Conservation (phyloP, 2,888 invertebrate species). For the Sinelater perroti region DNA sequence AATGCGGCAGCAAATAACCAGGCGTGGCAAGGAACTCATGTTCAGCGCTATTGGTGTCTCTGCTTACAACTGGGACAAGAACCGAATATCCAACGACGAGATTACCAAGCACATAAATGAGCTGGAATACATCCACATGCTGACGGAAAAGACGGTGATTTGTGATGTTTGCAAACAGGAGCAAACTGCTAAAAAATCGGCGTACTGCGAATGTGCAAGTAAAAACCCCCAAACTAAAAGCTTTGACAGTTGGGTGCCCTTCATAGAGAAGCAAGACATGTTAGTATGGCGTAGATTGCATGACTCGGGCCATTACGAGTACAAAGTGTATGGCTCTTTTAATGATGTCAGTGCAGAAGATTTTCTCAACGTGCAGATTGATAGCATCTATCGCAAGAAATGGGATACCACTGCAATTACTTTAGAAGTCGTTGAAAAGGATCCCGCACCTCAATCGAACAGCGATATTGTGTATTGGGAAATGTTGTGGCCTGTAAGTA, state of each 20-base stretch:
- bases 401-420: slow-evolving; percentile 84
- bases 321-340: slow-evolving; percentile 88
- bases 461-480: slow-evolving; percentile 89
- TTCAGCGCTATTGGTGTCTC: slow-evolving; percentile 65
- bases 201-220: slow-evolving; percentile 62
- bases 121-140: slow-evolving; percentile 65
- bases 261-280: slow-evolving; percentile 80
- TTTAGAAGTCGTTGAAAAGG: slow-evolving; percentile 74
- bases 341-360: slow-evolving; percentile 80
- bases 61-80: slow-evolving; percentile 69
- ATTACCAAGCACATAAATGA: slow-evolving; percentile 67
- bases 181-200: slow-evolving; percentile 56
- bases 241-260: slow-evolving; percentile 76
- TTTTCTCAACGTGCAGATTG: slow-evolving; percentile 84
- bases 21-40: slow-evolving; percentile 65
- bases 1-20: slow-evolving; percentile 59
- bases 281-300: slow-evolving; percentile 82
- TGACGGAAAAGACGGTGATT: slow-evolving; percentile 64
- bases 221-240: slow-evolving; percentile 39
- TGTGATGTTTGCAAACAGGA: slow-evolving; percentile 61
- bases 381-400: slow-evolving; percentile 76
- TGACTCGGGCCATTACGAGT: slow-evolving; percentile 76
- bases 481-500: slow-evolving; percentile 84
- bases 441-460: slow-evolving; percentile 65
- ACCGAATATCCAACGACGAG: slow-evolving; percentile 67